These are phyloP conservation scores for Phlogophora meticulosa DNA, from an alignment of 2,888 invertebrate species.

Conservation along the genomic window DNA sequence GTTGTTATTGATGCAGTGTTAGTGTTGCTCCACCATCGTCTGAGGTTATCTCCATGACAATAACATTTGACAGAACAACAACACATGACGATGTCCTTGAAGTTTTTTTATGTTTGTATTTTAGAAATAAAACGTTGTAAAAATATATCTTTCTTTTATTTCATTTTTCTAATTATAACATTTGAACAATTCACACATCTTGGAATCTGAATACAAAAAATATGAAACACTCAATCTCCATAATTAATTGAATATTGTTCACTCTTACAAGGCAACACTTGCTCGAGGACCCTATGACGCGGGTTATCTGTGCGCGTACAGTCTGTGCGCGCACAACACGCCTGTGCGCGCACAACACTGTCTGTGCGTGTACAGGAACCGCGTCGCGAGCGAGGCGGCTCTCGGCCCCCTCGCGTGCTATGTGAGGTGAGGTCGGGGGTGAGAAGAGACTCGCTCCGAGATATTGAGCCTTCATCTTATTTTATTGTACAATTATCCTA, in stretches of 20 bases:
- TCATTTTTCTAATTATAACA: conserved; percentile 10
- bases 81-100: conserved; percentile 29
- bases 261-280: not conserved
- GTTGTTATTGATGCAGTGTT: conserved; percentile 5
- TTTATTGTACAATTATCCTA: not conserved
- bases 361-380: too few relatives aligned
- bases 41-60: conserved; percentile 11
- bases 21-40: not conserved
- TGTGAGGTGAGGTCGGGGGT: too few relatives aligned
- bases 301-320: too few relatives aligned
- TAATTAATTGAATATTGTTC: not conserved
- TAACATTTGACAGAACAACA: conserved; percentile 18
- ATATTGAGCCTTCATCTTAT: not conserved
- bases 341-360: too few relatives aligned
- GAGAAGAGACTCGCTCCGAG: not conserved
- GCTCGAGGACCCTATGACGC: too few relatives aligned
- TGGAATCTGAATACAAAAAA: conserved; percentile 34
- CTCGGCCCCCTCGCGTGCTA: too few relatives aligned
- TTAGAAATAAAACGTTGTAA: conserved; percentile 57
- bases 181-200: conserved; percentile 21
- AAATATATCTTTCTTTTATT: conserved; percentile 47
- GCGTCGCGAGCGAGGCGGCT: too few relatives aligned
- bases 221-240: conserved; percentile 18
- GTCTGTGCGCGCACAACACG: too few relatives aligned
- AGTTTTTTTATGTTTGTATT: conserved; percentile 58